Percentiles rank a stretch among this genome's conserved stretches.
These are phyloP conservation scores for Thunnus albacares DNA, from an alignment of 2,797 vertebrate species.

Conservation along the genomic window DNA sequence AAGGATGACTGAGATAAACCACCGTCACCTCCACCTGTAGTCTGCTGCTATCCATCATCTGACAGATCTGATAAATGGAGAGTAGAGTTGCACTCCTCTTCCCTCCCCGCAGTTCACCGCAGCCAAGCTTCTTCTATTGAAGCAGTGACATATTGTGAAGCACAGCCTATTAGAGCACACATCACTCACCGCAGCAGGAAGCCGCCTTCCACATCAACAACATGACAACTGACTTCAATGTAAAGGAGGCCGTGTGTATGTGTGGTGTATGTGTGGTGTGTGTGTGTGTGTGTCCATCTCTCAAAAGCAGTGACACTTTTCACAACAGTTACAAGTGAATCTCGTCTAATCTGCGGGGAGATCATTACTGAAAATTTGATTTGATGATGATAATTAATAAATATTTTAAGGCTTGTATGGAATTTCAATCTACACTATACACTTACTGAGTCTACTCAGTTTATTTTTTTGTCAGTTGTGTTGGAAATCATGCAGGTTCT, in stretches of 20 bases:
- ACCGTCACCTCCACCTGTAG: conserved; percentile 69
- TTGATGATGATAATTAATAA: conserved; percentile 43
- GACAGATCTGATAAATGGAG: conserved; percentile 78
- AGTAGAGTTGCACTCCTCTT: conserved; percentile 53
- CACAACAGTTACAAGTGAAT: conserved; percentile 42
- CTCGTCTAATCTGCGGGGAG: conserved; percentile 34
- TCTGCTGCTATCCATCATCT: conserved; percentile 71
- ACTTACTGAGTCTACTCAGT: conserved; percentile 1
- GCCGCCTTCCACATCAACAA: conserved; percentile 61
- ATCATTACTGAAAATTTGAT: conserved; percentile 50
- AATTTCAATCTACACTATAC: background rate
- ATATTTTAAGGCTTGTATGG: conserved; percentile 1
- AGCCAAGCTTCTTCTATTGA: conserved; percentile 62
- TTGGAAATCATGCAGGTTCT: conserved; percentile 24
- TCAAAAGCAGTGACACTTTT: conserved; percentile 24
- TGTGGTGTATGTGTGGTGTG: background rate
- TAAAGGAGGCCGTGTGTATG: conserved; percentile 24
- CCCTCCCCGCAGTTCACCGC: conserved; percentile 59
- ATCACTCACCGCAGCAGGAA: conserved; percentile 74
- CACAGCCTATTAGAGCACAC: conserved; percentile 75
- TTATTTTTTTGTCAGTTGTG: conserved; percentile 18
- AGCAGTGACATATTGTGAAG: conserved; percentile 76
- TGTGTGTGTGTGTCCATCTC: conserved; percentile 22
- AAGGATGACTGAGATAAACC: conserved; percentile 75
- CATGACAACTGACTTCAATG: conserved; percentile 62